Conservation (phyloP, 2,113 vertebrate species). For the Pomatorhinus ruficollis region DNA sequence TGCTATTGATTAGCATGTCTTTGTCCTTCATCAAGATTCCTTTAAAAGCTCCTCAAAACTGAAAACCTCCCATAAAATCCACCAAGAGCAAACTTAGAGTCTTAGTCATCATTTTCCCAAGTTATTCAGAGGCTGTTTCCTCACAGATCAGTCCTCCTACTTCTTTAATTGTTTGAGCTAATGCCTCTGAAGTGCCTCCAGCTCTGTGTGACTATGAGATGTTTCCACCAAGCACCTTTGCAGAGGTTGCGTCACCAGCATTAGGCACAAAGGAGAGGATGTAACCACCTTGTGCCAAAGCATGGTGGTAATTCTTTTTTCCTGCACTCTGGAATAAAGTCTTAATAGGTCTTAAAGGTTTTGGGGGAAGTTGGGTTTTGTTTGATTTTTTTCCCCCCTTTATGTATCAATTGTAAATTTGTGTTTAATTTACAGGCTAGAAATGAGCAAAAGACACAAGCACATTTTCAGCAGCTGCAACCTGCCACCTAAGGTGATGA, state of each 20-base stretch:
- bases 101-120: conserved; percentile 7
- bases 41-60: not conserved
- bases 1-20: not conserved
- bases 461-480: not conserved
- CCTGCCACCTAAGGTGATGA: not conserved
- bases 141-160: not conserved
- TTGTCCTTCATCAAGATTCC: not conserved
- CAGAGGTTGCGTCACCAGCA: not conserved
- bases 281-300: not conserved
- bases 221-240: not conserved
- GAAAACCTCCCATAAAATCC: not conserved
- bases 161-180: not conserved
- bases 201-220: not conserved
- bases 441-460: not conserved
- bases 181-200: not conserved
- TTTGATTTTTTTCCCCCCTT: not conserved
- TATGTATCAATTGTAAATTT: not conserved
- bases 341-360: not conserved
- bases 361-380: not conserved
- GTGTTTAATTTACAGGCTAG: not conserved
- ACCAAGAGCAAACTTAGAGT: not conserved
- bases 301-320: not conserved
- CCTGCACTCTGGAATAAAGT: not conserved
- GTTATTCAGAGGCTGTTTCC: not conserved
- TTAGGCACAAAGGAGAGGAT: not conserved